A percentile compares a stretch with the other conserved stretches of the same genome.
Conservation (phyloP, 2,113 vertebrate genomes). For the Xiphophorus maculatus region DNA sequence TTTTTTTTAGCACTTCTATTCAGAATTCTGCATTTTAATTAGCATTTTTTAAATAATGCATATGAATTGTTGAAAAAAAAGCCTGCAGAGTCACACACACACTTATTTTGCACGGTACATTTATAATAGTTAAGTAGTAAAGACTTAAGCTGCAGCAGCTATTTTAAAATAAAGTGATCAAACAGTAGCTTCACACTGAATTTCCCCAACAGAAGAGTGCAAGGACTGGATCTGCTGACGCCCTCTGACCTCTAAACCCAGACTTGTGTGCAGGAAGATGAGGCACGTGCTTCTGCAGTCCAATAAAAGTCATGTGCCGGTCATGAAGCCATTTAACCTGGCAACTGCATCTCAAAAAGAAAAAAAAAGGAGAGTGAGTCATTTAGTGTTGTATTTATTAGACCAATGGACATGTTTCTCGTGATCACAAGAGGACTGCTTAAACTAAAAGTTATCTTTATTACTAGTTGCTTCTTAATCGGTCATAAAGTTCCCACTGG, state of each 20-base stretch:
- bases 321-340: not conserved
- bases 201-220: not conserved
- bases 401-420: not conserved
- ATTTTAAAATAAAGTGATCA: not conserved
- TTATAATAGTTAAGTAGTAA: not conserved
- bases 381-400: not conserved
- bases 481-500: not conserved
- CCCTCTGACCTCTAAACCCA: not conserved
- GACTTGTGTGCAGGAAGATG: not conserved
- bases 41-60: too few species aligned
- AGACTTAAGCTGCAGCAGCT: not conserved
- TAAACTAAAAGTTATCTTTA: not conserved
- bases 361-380: not conserved
- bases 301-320: not conserved
- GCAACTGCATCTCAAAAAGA: not conserved
- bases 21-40: too few species aligned
- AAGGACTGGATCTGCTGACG: not conserved
- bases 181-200: not conserved
- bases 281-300: not conserved
- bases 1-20: too few species aligned
- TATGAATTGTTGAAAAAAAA: too few species aligned
- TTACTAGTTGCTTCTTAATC: too few species aligned
- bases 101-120: not conserved
- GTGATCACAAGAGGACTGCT: not conserved
- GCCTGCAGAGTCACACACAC: too few species aligned